These are phyloP conservation scores for Tetropium fuscum DNA, from an alignment of 2,888 invertebrate species.

Conservation along the genomic window DNA sequence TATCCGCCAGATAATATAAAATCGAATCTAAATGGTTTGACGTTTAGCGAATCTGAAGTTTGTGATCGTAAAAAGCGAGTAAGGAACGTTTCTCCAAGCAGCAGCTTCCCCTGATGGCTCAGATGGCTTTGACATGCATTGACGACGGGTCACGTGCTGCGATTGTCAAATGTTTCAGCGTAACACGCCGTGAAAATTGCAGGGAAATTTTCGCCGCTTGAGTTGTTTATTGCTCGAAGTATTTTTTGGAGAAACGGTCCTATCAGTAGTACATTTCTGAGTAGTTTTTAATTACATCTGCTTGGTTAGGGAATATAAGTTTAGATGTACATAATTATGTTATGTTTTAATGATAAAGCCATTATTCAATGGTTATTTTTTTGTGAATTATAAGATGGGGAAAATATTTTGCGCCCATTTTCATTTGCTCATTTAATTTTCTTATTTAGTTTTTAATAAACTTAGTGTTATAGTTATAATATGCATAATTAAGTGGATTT, in stretches of 20 bases:
- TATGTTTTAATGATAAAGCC: no score
- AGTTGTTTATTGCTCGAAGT: constrained; percentile 20
- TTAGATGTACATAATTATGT: no score
- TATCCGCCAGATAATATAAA: constrained; percentile 22
- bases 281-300: no score
- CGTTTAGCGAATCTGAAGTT: constrained; percentile 26
- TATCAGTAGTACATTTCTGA: no score
- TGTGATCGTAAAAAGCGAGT: constrained; percentile 19
- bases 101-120: constrained; percentile 1
- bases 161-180: constrained; percentile 28
- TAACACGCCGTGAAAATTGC: constrained; percentile 23
- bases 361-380: no score
- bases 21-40: constrained; percentile 25
- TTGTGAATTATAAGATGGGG: no score
- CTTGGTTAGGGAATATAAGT: no score
- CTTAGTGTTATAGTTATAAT: no score
- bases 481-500: no score
- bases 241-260: constrained; percentile 2
- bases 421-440: no score
- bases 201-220: constrained; percentile 13
- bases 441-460: no score
- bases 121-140: constrained; percentile 29
- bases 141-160: constrained; percentile 28
- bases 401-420: no score
- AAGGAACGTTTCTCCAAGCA: constrained; percentile 1